A percentile compares a stretch with the other conserved stretches of the same genome.
Evolutionary conservation across 2,113 vertebrate species (phyloP).

Genomic region (Periophthalmus modestus): DNA sequence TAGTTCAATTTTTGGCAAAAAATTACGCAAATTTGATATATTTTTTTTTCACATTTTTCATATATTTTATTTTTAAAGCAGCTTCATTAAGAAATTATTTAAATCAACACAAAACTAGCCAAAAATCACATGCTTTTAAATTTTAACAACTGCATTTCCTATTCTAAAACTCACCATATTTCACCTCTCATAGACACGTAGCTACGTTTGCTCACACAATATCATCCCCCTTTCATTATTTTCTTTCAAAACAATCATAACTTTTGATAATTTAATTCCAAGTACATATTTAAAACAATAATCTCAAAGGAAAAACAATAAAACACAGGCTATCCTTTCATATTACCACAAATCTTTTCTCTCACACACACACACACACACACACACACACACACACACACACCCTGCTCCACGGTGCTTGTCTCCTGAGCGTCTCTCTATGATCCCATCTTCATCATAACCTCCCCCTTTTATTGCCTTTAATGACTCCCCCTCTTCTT

Average conservation of each 20-base stretch:
- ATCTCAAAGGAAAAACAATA: conserved; percentile 5
- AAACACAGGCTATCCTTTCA: background rate
- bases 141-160: no score
- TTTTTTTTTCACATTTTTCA: no score
- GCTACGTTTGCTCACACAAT: background rate
- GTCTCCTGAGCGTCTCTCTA: conserved; percentile 69
- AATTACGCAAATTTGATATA: no score
- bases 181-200: background rate
- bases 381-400: background rate
- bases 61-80: no score
- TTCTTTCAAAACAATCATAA: background rate
- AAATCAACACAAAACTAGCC: no score
- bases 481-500: conserved; percentile 80
- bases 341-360: background rate
- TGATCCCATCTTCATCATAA: conserved; percentile 81
- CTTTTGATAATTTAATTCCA: background rate
- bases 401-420: conserved; percentile 9
- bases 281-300: conserved; percentile 4
- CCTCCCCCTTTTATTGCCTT: conserved; percentile 78
- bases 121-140: no score
- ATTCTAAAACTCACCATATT: background rate
- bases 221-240: background rate
- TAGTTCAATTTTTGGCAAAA: no score
- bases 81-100: background rate
- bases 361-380: background rate